Conservation (phyloP, 2,888 invertebrate genomes). For the Lasioglossum morio region DNA sequence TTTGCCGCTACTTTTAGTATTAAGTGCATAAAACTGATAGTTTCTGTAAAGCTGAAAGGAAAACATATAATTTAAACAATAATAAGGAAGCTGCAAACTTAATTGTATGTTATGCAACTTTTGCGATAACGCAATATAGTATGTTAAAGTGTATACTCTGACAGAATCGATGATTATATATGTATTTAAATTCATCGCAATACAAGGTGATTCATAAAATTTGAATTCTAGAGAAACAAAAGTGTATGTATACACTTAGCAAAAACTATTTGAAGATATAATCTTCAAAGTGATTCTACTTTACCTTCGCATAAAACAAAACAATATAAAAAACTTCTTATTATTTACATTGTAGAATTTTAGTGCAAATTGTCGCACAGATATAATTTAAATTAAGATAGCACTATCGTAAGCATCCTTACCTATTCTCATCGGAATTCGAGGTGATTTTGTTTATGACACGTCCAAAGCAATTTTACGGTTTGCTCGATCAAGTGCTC, state of each 20-base stretch:
- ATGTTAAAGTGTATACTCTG: not conserved
- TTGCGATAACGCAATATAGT: not conserved
- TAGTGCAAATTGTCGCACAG: not conserved
- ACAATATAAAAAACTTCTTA: not conserved
- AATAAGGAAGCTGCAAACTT: not conserved
- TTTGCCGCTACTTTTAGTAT: not conserved
- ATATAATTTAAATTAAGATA: not conserved
- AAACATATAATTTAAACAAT: not conserved
- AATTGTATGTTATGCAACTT: not conserved
- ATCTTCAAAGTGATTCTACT: not conserved
- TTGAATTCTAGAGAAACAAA: not conserved
- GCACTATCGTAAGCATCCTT: not conserved
- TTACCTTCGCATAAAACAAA: not conserved
- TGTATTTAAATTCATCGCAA: not conserved
- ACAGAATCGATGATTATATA: not conserved
- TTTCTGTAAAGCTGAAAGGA: constrained; percentile 10
- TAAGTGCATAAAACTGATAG: no score
- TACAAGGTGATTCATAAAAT: not conserved
- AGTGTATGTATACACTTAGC: not conserved
- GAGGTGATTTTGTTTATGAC: not conserved
- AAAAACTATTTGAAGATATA: not conserved
- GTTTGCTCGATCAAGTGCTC: not conserved
- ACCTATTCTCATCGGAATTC: not conserved
- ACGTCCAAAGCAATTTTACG: not conserved
- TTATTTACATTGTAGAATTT: not conserved